Evolutionary conservation across 1,140 invertebrate species (phyloP), one percentile per base, ranked within the genome.

Genomic region (Globodera ellingtonae): DNA sequence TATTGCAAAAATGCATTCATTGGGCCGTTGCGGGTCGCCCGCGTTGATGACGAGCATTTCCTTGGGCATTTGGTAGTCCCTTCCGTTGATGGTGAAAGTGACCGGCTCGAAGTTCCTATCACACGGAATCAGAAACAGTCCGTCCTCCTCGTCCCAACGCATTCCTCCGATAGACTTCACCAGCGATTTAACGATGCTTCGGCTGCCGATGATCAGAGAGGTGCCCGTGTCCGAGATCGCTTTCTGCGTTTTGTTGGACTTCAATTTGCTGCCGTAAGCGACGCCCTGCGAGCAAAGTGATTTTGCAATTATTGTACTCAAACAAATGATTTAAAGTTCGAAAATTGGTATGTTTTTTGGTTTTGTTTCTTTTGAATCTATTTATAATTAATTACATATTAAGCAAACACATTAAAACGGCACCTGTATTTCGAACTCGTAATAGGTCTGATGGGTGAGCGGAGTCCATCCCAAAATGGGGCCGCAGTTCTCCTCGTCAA

Each of bases 221-320:
- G 84, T 87, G 50, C 84, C 84, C 21, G 84, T 85, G 82, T 85
- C 84, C 46, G 85, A 86, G 73, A 85, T 86, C 70, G 79, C 85
- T 56, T 85, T 75, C 18, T 69, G 56, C 62, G 24, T 15, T 56
- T 74, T 75, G 52, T 86, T 35, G 18, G 62, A 75, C 21, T 13
- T 15, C 8, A 13, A 75, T 75, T 62, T 66, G 73, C 6, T 66
- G 73, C 44, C 52, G 73, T 75, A 66, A 35, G 24, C 44, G 62
- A 66, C 62, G 70, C 47, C 50, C 47, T 52, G 70, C 50, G 15
- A 72, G n/a, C 21, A 6, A n/a, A 48, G 65, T n/a, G n/a, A n/a
- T 66, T 66, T 56, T 75, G 47, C 52, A 13, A 13, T 48, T 52
- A 10, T 67, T 62, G 21, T 75, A 35, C 52, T 78, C 35, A 35